Evolutionary conservation across 92 coral and sea anemone species (phyloP), one percentile per base, ranked within the genome.

Genomic region (Metridium senile): DNA sequence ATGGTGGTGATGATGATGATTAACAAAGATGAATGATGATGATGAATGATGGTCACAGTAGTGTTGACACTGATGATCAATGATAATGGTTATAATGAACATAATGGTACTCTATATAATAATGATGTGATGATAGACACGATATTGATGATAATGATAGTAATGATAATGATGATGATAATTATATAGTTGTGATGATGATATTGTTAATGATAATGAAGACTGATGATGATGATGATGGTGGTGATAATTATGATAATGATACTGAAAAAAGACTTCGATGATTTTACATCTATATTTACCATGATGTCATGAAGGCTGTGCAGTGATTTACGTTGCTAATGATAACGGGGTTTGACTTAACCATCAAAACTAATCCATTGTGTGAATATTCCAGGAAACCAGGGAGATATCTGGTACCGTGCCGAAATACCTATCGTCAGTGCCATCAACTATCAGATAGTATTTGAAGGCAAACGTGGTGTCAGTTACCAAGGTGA

Each of bases 371-470:
- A n/a, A n/a, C n/a, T n/a, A n/a, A n/a, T n/a, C n/a, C n/a, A n/a
- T n/a, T n/a, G n/a, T n/a, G n/a, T n/a, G n/a, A n/a, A n/a, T n/a
- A n/a, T 54, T 0, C 11, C 57, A 95, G 99, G 99, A 70, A 74
- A 89, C 71, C 99, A 95, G 77, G 97, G 97, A 13, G 99, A 95
- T 70, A 66, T 89, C 39, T 95, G 99, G 99, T 74, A 80, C 43
- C 93, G 97, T 70, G 90, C 90, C 31, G 99, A 92, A 65, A 82
- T 90, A 49, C 70, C 6, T n/a, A 77, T 95, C 45, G 75, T 74
- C 33, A 83, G 80, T 26, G 85, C 81, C 0, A 84, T 82, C 25
- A 93, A 90, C 66, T 95, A 78, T 82, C 99, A 95, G 66, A 80
- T 95, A 33, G 96, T 95, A 26, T 82, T 95, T n/a, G 99, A 95